Evolutionary conservation across 2,113 vertebrate species (phyloP).

Genomic region (Alosa alosa): DNA sequence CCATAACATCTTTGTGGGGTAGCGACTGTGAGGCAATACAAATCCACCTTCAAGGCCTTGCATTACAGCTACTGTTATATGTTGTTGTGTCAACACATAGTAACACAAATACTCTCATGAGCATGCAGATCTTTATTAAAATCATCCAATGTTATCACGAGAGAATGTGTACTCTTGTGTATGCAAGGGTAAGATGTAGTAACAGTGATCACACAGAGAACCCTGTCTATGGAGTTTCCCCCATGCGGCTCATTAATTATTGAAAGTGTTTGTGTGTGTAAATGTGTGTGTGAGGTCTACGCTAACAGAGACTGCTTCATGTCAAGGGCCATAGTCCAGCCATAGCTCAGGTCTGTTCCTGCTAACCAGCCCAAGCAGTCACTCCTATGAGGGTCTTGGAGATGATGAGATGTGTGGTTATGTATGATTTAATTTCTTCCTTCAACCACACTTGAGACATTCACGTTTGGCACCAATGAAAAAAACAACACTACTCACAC

Average conservation of each 20-base stretch:
- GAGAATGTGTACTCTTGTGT: neutral
- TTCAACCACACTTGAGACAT: neutral
- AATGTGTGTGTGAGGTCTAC: neutral
- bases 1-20: neutral
- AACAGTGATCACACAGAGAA: neutral
- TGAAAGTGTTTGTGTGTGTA: conserved; percentile 39
- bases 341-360: neutral
- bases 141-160: neutral
- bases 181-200: neutral
- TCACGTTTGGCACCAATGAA: neutral
- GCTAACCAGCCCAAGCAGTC: neutral
- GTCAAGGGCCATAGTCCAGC: neutral
- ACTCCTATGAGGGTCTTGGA: neutral
- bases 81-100: neutral
- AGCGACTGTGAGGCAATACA: neutral
- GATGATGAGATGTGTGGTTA: neutral
- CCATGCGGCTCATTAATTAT: neutral
- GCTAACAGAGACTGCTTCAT: neutral
- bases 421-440: neutral
- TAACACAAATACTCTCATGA: neutral
- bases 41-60: neutral
- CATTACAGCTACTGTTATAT: neutral
- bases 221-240: conserved; percentile 37
- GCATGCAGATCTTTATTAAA: neutral
- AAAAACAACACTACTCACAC: neutral